Base-by-base conservation (phyloP, 2,113 vertebrate species). In the Micromys minutus region DNA sequence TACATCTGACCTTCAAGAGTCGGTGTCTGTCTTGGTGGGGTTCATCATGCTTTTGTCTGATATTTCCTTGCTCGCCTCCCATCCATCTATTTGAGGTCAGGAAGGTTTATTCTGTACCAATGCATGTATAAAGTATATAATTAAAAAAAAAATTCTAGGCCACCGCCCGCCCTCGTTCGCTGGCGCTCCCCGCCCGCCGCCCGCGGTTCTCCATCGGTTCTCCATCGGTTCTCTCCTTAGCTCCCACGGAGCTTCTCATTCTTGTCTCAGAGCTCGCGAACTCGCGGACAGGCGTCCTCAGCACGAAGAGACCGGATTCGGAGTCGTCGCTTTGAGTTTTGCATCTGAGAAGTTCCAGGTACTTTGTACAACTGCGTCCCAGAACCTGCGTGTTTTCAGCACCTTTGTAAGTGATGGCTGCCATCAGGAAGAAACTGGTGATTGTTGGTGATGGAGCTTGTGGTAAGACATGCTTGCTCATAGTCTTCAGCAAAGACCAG, bases 151-250 rank as follows among this genome's bases (percentile, higher is more conserved):
- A n/a, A n/a, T n/a, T n/a, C n/a, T n/a, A n/a, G n/a, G 85, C 95
- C 72, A 47, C 96, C 90, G 87, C 93, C 97, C 91, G 97, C 96
- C 96, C 69, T 90, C 95, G 77, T 84, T 91, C 88, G 77, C 85
- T 95, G 89, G 89, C 69, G 94, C 88, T 94, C 89, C 89, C 74
- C 91, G 45, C 83, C 74, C 71, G 57, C 83, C 65, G 86, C 84
- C 92, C 39, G 92, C 75, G 39, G 89, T 36, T 45, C 45, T 88
- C 97, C 5, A 89, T 96, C 91, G 92, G 88, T 95, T 97, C 91
- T 93, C 74, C n/a, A n/a, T n/a, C n/a, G n/a, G n/a, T n/a, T n/a
- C 88, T 92, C 72, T 96, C 63, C 79, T n/a, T 90, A 89, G 94
- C 96, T 59, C 36, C 55, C 84, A 29, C 15, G 29, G 8, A 76